Evolutionary conservation across 2,113 vertebrate genomes (phyloP), one percentile per base, ranked within the genome.

Genomic region (Hippocampus barbouri): DNA sequence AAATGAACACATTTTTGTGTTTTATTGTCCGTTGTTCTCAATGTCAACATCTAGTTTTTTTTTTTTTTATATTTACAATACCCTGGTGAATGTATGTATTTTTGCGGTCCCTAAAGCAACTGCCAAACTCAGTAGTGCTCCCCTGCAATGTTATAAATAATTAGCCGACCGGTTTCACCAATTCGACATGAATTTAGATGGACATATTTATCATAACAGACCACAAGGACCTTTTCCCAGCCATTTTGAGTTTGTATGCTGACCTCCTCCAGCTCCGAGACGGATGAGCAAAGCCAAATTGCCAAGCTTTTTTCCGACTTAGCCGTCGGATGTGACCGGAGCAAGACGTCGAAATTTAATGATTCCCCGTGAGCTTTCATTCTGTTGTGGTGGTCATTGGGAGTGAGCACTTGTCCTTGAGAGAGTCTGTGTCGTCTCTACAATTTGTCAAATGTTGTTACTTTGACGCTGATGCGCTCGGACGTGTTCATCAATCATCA

Each of bases 401-500:
- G 40, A 41, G n/a, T 41, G 18, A 45, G n/a, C 40, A 45, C 5
- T 66, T 45, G 63, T 47, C 64, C 64, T 66, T 66, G 64, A 66
- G 43, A 66, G 64, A 4, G 64, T 7, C 38, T 18, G 64, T 66
- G 21, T 23, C 27, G 25, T 30, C 27, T 60, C 14, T 66, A 25
- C 47, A 47, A 66, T 66, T 66, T 45, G 59, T 61, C 59, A 47
- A 66, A 25, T 66, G 23, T 47, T 66, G 61, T 18, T 61, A 23
- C 63, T 65, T 66, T 66, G 64, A 66, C 14, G 43, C 43, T 66
- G 64, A 66, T 66, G 64, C 23, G 15, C 64, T 47, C 15, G 23
- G 64, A 66, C 64, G 64, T 66, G 64, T 66, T 66, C 43, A 66
- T 66, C 41, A 66, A 66, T 66, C 64, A 47, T 66, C 41, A 8